These are phyloP conservation scores for Crossaster papposus DNA, from an alignment of 53 echinoderm and acorn worm species.

Conservation along the genomic window DNA sequence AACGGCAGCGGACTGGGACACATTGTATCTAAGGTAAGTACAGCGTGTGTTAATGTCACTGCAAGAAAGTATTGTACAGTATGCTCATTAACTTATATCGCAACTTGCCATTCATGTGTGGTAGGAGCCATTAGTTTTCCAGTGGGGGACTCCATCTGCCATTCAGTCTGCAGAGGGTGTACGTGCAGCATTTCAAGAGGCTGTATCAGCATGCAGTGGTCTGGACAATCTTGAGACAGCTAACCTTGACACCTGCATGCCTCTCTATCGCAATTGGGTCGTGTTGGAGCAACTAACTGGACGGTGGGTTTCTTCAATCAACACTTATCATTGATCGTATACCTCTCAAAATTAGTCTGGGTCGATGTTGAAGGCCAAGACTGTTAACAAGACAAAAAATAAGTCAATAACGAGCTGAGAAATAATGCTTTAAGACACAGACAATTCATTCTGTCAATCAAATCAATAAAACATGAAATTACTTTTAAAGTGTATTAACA, in stretches of 20 bases:
- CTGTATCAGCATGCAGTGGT: slow-evolving; percentile 44
- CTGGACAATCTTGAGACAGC: slow-evolving; percentile 25
- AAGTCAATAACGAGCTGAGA: too few relatives aligned
- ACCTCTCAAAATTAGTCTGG: not conserved
- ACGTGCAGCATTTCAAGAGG: slow-evolving; percentile 47
- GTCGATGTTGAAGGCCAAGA: not conserved
- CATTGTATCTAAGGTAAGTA: slow-evolving; percentile 80
- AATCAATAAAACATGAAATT: too few relatives aligned
- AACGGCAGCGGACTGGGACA: slow-evolving; percentile 66
- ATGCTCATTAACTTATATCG: not conserved
- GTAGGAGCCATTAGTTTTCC: slow-evolving; percentile 61
- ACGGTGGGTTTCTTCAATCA: not conserved
- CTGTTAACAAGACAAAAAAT: too few relatives aligned
- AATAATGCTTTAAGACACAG: too few relatives aligned
- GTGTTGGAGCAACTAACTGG: slow-evolving; percentile 44
- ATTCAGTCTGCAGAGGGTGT: slow-evolving; percentile 45
- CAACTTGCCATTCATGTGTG: not conserved
- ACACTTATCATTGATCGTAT: not conserved
- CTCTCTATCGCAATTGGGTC: slow-evolving; percentile 60
- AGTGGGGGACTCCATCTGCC: slow-evolving; percentile 43
- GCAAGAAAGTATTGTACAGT: too few relatives aligned
- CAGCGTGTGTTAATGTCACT: not conserved
- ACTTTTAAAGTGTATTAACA: too few relatives aligned
- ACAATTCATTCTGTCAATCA: too few relatives aligned
- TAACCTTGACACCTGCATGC: slow-evolving; percentile 44